These are phyloP conservation scores for Mesochorus sp. DNA, from an alignment of 2,888 invertebrate species.

Conservation along the genomic window DNA sequence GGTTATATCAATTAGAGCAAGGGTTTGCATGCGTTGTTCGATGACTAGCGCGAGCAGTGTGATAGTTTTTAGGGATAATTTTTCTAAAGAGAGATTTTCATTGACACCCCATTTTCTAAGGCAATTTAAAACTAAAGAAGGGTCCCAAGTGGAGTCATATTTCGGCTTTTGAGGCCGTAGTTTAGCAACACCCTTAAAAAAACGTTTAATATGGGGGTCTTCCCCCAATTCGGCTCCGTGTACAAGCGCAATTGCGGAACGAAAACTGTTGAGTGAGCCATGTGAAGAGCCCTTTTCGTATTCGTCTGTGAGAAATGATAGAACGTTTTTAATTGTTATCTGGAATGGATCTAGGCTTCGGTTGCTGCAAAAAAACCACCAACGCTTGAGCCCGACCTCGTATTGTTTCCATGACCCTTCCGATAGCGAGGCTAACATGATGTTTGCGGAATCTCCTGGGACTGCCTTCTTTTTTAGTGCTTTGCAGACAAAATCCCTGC, in stretches of 20 bases:
- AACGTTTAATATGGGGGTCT: slow-evolving; percentile 62
- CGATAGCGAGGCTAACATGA: not conserved
- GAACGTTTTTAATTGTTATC: not conserved
- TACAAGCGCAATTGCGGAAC: slow-evolving; percentile 69
- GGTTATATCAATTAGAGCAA: slow-evolving; percentile 48
- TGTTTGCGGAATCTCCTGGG: slow-evolving; percentile 4
- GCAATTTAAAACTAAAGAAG: slow-evolving; percentile 35
- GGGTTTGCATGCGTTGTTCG: slow-evolving; percentile 59
- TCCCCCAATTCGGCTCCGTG: slow-evolving; percentile 56
- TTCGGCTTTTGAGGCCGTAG: slow-evolving; percentile 59
- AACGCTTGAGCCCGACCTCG: slow-evolving; percentile 10
- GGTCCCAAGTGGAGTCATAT: slow-evolving; percentile 59
- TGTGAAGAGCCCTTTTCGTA: not conserved
- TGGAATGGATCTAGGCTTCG: not conserved
- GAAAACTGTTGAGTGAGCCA: not conserved
- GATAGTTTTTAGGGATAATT: slow-evolving; percentile 43
- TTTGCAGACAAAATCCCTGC: slow-evolving; percentile 30
- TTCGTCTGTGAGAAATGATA: slow-evolving; percentile 41
- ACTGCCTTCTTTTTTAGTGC: not conserved
- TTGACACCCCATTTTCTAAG: slow-evolving; percentile 34
- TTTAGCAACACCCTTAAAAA: slow-evolving; percentile 65
- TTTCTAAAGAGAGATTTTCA: slow-evolving; percentile 35
- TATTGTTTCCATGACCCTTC: slow-evolving; percentile 19
- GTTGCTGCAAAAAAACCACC: slow-evolving; percentile 30
- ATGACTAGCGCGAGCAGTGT: slow-evolving; percentile 57